Conservation (phyloP, 1,140 invertebrate genomes). For the Aphelenchoides besseyi region DNA sequence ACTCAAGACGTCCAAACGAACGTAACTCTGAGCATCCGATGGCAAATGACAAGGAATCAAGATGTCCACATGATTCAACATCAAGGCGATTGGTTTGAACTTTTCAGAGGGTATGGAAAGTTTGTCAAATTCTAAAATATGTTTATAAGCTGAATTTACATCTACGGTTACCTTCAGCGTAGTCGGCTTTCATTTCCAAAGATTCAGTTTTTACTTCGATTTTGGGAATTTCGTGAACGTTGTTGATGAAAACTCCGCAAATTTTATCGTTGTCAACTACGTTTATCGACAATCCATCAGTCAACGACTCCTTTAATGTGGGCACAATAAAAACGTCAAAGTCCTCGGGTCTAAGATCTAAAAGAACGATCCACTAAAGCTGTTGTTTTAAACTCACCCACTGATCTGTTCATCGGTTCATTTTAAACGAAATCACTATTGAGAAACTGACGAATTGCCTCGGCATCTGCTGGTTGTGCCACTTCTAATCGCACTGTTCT, state of each 20-base stretch:
- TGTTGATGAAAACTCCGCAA: background rate
- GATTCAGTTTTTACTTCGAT: background rate
- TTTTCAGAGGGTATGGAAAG: background rate
- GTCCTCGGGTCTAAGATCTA: background rate
- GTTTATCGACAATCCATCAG: background rate
- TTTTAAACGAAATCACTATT: background rate
- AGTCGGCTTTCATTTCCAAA: background rate
- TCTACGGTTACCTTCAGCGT: background rate
- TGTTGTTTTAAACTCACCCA: background rate
- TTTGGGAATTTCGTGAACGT: background rate
- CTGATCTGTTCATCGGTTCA: background rate
- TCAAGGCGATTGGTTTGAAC: background rate
- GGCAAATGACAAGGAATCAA: background rate
- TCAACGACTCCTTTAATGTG: background rate
- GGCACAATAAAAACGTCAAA: slow-evolving; percentile 3
- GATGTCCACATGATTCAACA: background rate
- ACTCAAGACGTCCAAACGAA: slow-evolving; percentile 10
- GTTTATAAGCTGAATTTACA: background rate
- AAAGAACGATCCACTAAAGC: background rate
- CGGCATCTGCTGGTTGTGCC: background rate
- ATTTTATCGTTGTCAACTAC: background rate
- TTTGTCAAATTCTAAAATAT: background rate
- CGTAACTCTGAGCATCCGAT: background rate
- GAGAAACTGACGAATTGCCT: background rate
- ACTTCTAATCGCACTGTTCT: background rate